phyloP scores from a whole-genome alignment of 2,797 vertebrate genomes.

The Meda fulgida region DNA sequence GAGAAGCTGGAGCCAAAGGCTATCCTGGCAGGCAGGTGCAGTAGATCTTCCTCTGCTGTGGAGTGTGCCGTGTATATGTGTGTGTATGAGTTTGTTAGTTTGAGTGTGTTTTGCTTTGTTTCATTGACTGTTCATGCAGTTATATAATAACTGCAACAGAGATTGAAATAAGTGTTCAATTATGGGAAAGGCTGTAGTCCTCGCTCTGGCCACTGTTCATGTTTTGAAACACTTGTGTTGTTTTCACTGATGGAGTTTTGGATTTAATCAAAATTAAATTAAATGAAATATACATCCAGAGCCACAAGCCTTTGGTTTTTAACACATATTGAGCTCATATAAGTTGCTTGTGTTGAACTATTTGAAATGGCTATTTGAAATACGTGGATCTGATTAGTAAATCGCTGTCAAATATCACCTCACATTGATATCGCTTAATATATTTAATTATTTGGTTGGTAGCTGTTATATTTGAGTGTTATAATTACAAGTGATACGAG shows the following conservation, averaged over 20 bases:
- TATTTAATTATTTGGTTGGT: neutral
- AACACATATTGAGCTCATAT: constrained; percentile 47
- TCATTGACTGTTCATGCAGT: constrained; percentile 27
- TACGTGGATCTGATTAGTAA: neutral
- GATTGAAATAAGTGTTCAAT: neutral
- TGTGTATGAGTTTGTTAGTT: neutral
- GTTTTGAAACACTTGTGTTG: constrained; percentile 33
- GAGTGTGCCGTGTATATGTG: constrained; percentile 45
- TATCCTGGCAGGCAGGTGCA: constrained; percentile 99
- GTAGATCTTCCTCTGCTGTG: constrained; percentile 84
- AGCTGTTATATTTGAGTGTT: neutral
- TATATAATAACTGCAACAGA: neutral
- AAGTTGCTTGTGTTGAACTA: neutral
- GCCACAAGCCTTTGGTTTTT: constrained; percentile 24
- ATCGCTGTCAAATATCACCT: no score
- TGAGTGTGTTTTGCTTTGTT: neutral
- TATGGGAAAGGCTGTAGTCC: neutral
- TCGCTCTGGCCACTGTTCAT: neutral
- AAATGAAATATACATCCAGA: neutral
- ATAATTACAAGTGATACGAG: neutral
- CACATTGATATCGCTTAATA: no score
- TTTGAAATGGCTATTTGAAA: neutral
- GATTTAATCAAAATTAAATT: constrained; percentile 3
- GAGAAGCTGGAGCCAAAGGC: constrained; percentile 96
- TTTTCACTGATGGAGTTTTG: constrained; percentile 11